Percentiles rank a stretch among this genome's conserved stretches.
Evolutionary conservation across 2,113 vertebrate species (phyloP).

Genomic region (Helogale parvula): DNA sequence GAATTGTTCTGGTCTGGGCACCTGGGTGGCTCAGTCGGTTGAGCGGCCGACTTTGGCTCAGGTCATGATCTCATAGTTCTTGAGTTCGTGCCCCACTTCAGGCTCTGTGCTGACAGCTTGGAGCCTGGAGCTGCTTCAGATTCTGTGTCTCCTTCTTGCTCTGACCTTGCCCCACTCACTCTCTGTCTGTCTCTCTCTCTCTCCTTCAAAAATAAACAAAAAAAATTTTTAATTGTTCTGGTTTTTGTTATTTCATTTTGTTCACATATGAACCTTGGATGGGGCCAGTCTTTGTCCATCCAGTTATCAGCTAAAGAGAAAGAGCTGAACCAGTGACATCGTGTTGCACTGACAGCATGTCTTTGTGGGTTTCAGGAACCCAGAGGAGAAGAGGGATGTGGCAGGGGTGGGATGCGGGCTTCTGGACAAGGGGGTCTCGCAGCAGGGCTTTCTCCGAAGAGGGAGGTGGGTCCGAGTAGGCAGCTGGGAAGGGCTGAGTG

Average conservation of each 20-base stretch:
- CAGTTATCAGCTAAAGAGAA: not conserved
- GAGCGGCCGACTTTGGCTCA: no score
- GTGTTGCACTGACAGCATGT: fast-evolving
- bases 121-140: no score
- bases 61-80: no score
- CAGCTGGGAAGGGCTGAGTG: fast-evolving
- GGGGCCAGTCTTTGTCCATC: not conserved
- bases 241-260: not conserved
- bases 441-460: not conserved
- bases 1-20: not conserved
- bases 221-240: no score
- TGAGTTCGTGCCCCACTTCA: no score
- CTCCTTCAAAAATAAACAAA: no score
- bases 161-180: no score
- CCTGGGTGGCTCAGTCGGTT: no score
- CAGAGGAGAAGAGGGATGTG: not conserved
- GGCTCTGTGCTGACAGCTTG: no score
- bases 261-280: not conserved
- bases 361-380: not conserved
- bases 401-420: fast-evolving
- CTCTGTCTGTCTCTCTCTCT: no score
- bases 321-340: not conserved
- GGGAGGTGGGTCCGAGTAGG: no score
- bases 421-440: not conserved
- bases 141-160: no score